Base-by-base conservation (phyloP, 1,140 invertebrate genomes). In the Scylla paramamosain region DNA sequence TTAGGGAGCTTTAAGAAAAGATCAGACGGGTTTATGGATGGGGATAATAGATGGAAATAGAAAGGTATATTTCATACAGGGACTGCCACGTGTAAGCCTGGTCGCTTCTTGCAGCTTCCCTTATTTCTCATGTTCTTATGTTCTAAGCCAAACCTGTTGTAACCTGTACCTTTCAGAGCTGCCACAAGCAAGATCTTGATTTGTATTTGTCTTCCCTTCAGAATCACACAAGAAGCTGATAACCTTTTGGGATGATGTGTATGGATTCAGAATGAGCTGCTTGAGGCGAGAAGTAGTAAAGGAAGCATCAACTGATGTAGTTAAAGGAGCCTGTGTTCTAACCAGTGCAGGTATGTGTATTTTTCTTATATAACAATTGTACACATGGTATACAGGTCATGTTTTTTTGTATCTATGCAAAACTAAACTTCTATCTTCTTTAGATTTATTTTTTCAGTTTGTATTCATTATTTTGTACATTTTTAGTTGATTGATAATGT, bases 211-310 rank as follows among this genome's bases (percentile, higher is more conserved):
- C 39, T 39, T 39, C 39, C 67, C 67, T 97, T 88, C 96, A 97
- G 98, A 98, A 67, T 97, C 98, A 67, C 98, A 99, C 96, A 97
- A 98, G 52, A 97, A 98, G 92, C 97, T 98, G 39, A 98, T 99
- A 1, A 97, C 98, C 97, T 99, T 99, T 97, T 99, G 99, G 99
- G 98, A 99, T 28, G 98, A 99, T 97, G 99, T 99, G 0, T 99
- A 99, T 96, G 99, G 99, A 0, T 99, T 99, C 97, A 99, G 99
- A 97, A 99, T 99, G 99, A 98, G 98, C 95, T 98, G 98, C 96
- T 98, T 99, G 97, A 98, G 98, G 96, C 97, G 98, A 48, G 98
- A 99, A 96, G 99, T 99, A 0, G 97, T 99, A 0, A 97, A 98
- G 96, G 99, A 99, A 97, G 98, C 99, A 0, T 98, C 98, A 45